These are phyloP conservation scores for Drosophila sordidapex DNA, from an alignment of 2,888 invertebrate species.

Conservation along the genomic window DNA sequence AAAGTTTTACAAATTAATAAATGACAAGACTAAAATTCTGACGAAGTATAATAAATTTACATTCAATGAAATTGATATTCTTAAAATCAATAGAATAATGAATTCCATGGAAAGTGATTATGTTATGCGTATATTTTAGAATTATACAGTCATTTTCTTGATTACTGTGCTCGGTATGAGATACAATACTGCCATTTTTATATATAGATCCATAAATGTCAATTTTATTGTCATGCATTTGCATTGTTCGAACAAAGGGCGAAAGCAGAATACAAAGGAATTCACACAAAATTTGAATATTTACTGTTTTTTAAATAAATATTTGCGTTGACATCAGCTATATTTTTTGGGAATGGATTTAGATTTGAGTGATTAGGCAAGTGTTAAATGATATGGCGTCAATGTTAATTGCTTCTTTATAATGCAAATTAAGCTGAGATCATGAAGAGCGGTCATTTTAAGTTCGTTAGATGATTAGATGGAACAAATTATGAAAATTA, in stretches of 20 bases:
- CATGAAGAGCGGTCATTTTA: conserved; percentile 24
- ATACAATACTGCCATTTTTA: conserved; percentile 25
- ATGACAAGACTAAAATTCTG: neutral
- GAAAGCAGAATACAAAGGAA: conserved; percentile 5
- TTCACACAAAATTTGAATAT: neutral
- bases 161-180: neutral
- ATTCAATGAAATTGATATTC: neutral
- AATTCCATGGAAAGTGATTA: neutral
- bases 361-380: conserved; percentile 26
- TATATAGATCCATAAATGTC: conserved; percentile 34
- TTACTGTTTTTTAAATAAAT: conserved; percentile 17
- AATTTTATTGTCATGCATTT: conserved; percentile 25
- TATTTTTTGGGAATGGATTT: conserved; percentile 23
- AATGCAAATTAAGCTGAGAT: conserved; percentile 37
- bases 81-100: neutral
- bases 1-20: too few relatives aligned
- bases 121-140: neutral
- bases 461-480: conserved; percentile 9
- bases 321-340: conserved; percentile 69
- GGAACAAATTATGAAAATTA: conserved; percentile 25
- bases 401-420: conserved; percentile 14
- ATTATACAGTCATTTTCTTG: neutral
- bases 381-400: conserved; percentile 51
- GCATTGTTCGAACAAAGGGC: conserved; percentile 31
- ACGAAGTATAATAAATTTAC: neutral